Conservation (phyloP, 1,140 invertebrate species). For the Lerema accius region DNA sequence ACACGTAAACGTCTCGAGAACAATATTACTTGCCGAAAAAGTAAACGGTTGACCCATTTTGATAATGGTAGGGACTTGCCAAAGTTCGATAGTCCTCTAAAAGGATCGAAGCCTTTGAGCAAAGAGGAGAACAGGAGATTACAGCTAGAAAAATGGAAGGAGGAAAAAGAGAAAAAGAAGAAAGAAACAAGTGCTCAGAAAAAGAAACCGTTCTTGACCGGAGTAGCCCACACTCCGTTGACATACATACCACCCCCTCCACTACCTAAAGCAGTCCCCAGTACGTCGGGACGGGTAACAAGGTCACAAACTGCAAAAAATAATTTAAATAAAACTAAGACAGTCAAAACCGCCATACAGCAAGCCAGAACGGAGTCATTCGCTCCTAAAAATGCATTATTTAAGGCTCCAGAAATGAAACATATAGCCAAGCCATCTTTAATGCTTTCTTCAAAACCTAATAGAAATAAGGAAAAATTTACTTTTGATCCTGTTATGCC, state of each 20-base stretch:
- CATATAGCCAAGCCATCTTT: constrained; percentile 45
- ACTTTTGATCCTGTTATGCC: constrained; percentile 41
- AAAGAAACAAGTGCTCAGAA: constrained; percentile 56
- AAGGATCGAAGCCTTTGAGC: constrained; percentile 37
- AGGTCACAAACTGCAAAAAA: constrained; percentile 56
- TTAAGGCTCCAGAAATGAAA: constrained; percentile 57
- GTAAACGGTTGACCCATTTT: constrained; percentile 53
- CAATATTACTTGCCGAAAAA: constrained; percentile 54
- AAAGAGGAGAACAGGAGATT: constrained; percentile 58
- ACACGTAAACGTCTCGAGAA: constrained; percentile 58
- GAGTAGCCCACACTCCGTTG: constrained; percentile 46
- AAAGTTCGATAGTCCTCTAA: constrained; percentile 43
- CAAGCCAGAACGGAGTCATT: constrained; percentile 50
- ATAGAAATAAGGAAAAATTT: constrained; percentile 37
- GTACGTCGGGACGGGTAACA: constrained; percentile 65
- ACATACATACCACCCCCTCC: constrained; percentile 63
- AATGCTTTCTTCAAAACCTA: constrained; percentile 30
- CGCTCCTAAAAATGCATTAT: constrained; percentile 67
- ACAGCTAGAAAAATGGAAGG: constrained; percentile 70
- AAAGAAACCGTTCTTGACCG: constrained; percentile 68
- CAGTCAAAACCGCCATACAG: constrained; percentile 30
- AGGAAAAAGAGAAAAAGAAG: constrained; percentile 66
- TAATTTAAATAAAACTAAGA: constrained; percentile 19
- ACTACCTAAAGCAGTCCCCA: constrained; percentile 49
- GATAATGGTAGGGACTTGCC: constrained; percentile 59